Base-by-base conservation (phyloP, 2,797 vertebrate species). In the Pachyuromys duprasi region DNA sequence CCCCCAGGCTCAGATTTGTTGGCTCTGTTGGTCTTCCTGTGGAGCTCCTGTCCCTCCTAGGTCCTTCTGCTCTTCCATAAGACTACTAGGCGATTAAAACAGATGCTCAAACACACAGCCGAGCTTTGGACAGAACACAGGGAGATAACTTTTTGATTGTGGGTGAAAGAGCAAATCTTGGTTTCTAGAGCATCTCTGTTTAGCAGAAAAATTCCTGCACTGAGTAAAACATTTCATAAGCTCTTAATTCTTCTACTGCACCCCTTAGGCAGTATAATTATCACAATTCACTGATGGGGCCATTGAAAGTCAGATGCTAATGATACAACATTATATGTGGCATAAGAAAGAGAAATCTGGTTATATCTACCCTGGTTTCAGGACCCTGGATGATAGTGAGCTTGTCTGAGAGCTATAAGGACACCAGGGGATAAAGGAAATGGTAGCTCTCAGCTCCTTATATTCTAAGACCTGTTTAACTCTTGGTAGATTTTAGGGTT, bases 401-500 rank as follows among this genome's bases (percentile, higher is more conserved):
- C 24, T 18, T 11, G 4, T 49, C n/a, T 90, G 49, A 72, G 20
- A 49, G 49, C 36, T 45, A 31, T 17, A 2, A 33, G 11, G 12
- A 0, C 13, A 28, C 2, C 31, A 0, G 45, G 49, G 14, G 60
- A 13, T 14, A 11, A 55, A 53, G 14, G 24, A 8, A 65, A 5
- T 18, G 4, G 1, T 42, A n/a, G 26, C 24, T 74, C n/a, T 89
- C 15, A 42, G 11, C 8, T 70, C 8, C 63, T 80, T 45, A 80
- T 28, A 75, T 74, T 65, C 26, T 28, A 91, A 81, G 13, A 20
- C 20, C 2, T 90, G 1, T 79, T 65, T 83, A 17, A 4, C 42
- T 72, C 3, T 72, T 8, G n/a, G 8, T 72, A 60, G 8, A 20
- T 83, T 92, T 87, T 70, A 39, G 8, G 1, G 3, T 8, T 62